Evolutionary conservation across 2,113 vertebrate species (phyloP), one percentile per base, ranked within the genome.

Genomic region (Terrapene triunguis): DNA sequence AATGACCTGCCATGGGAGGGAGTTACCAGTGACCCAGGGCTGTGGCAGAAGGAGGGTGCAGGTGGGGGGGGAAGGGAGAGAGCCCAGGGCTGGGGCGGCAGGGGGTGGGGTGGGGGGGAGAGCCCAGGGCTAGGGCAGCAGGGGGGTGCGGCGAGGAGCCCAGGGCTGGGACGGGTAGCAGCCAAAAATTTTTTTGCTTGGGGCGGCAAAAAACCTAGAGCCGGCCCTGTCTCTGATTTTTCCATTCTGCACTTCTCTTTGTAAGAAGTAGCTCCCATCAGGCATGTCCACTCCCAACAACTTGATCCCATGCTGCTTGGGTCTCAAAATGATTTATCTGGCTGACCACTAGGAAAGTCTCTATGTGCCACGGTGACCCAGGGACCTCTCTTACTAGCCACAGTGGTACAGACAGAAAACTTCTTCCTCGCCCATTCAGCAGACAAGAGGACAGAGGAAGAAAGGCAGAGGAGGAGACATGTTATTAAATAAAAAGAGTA

Each of bases 181-280:
- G 42, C 42, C 42, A 44, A 44, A 44, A 5, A 5, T 44, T 44
- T 44, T 44, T 44, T 44, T 44, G 42, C 42, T 44, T 44, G 42
- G 42, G 42, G 42, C 42, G 42, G 42, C 42, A 44, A 44, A 44
- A 44, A 44, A 44, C 42, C 42, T 44, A 44, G 42, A 44, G 42
- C 42, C 42, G 42, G 5, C 42, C 42, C 42, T 5, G 42, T 44
- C 3, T 88, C 19, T 21, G 27, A 12, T 35, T 65, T 47, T 84
- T 13, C 74, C 6, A 1, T n/a, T 22, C 35, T 6, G 29, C 22
- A 29, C 0, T 2, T 2, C 7, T 1, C 0, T 13, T 32, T n/a
- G 32, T 9, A 4, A n/a, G 25, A 72, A 27, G 44, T 5, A 86
- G 5, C 13, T 80, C 1, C 0, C 6, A 17, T 7, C 1, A 5